Evolutionary conservation across 2,888 invertebrate genomes (phyloP).

Genomic region (Eilema depressum): DNA sequence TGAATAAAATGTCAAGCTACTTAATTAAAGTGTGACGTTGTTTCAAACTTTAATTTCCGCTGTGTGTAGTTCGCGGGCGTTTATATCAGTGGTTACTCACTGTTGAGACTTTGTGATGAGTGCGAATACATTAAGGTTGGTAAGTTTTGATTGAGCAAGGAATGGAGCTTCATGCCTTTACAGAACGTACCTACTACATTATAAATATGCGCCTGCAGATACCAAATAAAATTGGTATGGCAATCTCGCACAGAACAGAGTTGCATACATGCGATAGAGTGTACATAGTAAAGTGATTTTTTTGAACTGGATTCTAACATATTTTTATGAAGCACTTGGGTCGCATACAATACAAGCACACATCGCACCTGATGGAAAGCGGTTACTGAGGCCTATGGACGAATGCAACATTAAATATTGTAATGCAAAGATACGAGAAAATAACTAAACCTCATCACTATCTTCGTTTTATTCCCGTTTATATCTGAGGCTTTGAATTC

Average conservation of each 20-base stretch:
- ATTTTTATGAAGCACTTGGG: no score
- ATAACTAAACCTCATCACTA: not conserved
- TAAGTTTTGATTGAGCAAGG: constrained; percentile 11
- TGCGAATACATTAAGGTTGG: constrained; percentile 1
- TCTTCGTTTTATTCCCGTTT: not conserved
- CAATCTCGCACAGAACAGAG: not conserved
- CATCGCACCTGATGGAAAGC: no score
- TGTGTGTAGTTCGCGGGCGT: constrained; percentile 46
- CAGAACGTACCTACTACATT: not conserved
- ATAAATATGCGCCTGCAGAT: not conserved
- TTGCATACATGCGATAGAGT: not conserved
- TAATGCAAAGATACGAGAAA: not conserved
- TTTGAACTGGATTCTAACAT: not conserved
- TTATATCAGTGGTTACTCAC: constrained; percentile 48
- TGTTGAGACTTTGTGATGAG: constrained; percentile 31
- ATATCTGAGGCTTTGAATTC: no score
- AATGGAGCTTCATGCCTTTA: not conserved
- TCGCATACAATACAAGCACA: no score
- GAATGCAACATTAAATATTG: no score
- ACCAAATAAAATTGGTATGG: not conserved
- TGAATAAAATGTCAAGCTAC: constrained; percentile 22
- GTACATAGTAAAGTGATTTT: no score
- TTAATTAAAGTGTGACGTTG: constrained; percentile 53
- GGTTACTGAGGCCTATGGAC: no score
- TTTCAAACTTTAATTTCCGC: constrained; percentile 56